Evolutionary conservation across 2,797 vertebrate genomes (phyloP).

Genomic region (Liparis tanakae): DNA sequence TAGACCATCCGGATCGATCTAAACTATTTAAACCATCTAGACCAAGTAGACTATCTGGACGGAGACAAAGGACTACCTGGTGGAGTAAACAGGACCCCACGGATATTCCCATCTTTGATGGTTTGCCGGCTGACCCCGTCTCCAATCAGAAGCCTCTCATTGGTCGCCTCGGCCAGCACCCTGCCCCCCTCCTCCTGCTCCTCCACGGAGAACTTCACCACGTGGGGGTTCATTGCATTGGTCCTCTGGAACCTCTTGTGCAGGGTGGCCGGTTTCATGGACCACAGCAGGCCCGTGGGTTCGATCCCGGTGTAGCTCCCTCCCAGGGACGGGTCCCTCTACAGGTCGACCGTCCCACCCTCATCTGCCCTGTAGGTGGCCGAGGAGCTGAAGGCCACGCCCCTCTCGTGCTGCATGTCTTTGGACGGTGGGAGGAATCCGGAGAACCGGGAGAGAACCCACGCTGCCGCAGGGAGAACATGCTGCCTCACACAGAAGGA

Average conservation of each 20-base stretch:
- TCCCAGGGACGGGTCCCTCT: slow-evolving; percentile 71
- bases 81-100: slow-evolving; percentile 62
- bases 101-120: slow-evolving; percentile 38
- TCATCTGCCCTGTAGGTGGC: slow-evolving; percentile 77
- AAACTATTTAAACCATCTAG: too few species aligned
- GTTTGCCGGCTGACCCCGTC: slow-evolving; percentile 44
- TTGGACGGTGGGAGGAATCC: too few species aligned
- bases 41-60: too few species aligned
- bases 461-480: too few species aligned
- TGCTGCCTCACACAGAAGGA: too few species aligned
- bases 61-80: slow-evolving; percentile 33
- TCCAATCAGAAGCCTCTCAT: slow-evolving; percentile 60
- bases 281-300: slow-evolving; percentile 85
- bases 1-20: too few species aligned
- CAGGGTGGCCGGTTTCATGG: slow-evolving; percentile 66
- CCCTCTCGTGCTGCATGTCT: slow-evolving; percentile 70
- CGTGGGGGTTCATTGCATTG: slow-evolving; percentile 71
- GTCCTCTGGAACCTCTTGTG: slow-evolving; percentile 65
- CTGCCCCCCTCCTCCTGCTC: neutral
- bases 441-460: too few species aligned
- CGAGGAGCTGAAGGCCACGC: slow-evolving; percentile 72
- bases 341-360: slow-evolving; percentile 75
- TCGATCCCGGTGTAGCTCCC: slow-evolving; percentile 80
- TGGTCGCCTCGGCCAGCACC: slow-evolving; percentile 52
- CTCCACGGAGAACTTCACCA: slow-evolving; percentile 73